Base-by-base conservation (phyloP, 2,888 invertebrate species). In the Pinctada fucata region DNA sequence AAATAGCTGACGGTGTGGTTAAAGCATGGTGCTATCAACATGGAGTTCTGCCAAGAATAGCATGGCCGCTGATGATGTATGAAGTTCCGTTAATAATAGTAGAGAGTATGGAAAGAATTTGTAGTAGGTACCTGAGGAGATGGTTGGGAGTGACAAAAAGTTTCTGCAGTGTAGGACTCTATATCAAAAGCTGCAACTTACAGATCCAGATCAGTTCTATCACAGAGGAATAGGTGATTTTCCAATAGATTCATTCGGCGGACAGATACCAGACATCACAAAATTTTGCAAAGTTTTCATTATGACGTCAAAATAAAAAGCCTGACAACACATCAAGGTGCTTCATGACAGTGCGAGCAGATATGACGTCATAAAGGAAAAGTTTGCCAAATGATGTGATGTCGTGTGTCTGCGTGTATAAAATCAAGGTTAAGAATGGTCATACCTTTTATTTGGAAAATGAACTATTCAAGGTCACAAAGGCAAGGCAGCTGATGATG, bases 161-260 rank as follows among this genome's bases (percentile, higher is more conserved):
- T 58, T 58, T 58, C 49, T 47, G 70, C n/a, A 70, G 70, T n/a
- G 49, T 70, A 10, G 50, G 70, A 10, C 49, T 70, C 48, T 70
- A 70, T 49, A 70, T 45, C 13, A 70, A 45, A 13, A 47, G 70
- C 49, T 45, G 8, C 5, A 70, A 45, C 8, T 49, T 47, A 3
- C 70, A 70, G 48, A 13, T 70, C n/a, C 70, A 13, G 2, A 67
- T 3, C 13, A 10, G n/a, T 31, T 13, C 68, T 13, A 67, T 67
- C 68, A 67, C 68, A 13, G 68, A 67, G 31, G 68, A 67, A 31
- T 31, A 31, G 31, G 31, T 31, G 31, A 31, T 31, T 31, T 31
- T 31, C 31, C 31, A 31, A 31, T 31, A 31, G 31, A 31, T 31
- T 31, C 31, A 31, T 31, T 31, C 31, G 31, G 31, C 31, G 31